Evolutionary conservation across 2,888 invertebrate genomes (phyloP).

Genomic region (Lucinisca nassula): DNA sequence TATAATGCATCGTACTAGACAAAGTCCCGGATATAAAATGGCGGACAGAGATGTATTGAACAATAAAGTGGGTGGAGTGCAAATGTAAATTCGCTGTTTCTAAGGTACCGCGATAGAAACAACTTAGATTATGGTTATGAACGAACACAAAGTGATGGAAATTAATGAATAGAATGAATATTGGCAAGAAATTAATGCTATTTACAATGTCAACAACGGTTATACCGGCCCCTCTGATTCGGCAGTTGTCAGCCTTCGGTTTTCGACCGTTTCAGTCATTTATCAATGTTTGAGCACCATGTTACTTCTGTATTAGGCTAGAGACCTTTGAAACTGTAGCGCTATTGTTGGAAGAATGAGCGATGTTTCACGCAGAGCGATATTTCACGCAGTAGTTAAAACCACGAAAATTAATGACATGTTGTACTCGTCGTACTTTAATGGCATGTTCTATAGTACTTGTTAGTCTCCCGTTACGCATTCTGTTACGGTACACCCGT

Average conservation of each 20-base stretch:
- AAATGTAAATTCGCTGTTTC: neutral
- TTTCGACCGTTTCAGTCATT: neutral
- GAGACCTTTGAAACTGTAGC: neutral
- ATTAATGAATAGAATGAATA: neutral
- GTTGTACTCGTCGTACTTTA: neutral
- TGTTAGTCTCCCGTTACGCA: neutral
- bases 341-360: neutral
- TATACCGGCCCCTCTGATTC: neutral
- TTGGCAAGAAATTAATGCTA: neutral
- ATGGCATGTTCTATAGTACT: neutral
- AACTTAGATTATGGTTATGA: neutral
- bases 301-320: neutral
- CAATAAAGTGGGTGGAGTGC: neutral
- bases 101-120: neutral
- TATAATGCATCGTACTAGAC: too few species aligned
- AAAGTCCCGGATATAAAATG: too few species aligned
- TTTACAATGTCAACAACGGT: neutral
- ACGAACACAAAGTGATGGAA: neutral
- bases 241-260: neutral
- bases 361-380: neutral
- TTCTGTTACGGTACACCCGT: neutral
- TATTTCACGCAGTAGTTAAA: neutral
- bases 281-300: neutral
- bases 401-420: slow-evolving; percentile 8
- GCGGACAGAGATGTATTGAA: too few species aligned